Base-by-base conservation (phyloP, 2,888 invertebrate species). In the Lymantria dispar region DNA sequence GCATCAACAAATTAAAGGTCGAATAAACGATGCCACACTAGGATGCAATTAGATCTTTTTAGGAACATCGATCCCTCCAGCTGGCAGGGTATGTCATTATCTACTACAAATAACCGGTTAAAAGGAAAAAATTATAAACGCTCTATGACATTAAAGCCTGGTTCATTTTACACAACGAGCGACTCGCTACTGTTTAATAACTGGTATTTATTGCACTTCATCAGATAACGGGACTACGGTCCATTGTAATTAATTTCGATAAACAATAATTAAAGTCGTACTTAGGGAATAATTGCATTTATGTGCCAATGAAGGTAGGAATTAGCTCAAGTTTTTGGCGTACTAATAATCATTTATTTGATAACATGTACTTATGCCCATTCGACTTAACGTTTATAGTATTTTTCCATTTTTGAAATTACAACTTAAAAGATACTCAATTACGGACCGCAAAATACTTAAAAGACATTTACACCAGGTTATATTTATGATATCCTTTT, bases 1-100 rank as follows among this genome's bases (percentile, higher is more conserved):
- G 74, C 67, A 76, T 74, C 74, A 65, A 78, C 75, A 84, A 84
- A 85, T 79, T 81, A 85, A 85, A 82, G 82, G 80, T 83, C 78
- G 78, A 71, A 70, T 77, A 72, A 74, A 70, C 71, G 72, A 77
- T 70, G 74, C 72, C 57, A 77, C 79, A 78, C 64, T 69, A 72
- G 62, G 65, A 62, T 57, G 70, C 76, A 81, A 81, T 82, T 83
- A 81, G 78, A 82, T 75, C 73, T 68, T 78, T 79, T 80, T 76
- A 64, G 76, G 69, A 64, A 57, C 50, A 48, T 41, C 59, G 56
- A 60, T 63, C 50, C 50, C 44, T 33, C 51, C 55, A 54, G 63
- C 64, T 65, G 59, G 61, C 64, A 61, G 60, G 64, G 62, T 64
- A 67, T 75, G 74, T 75, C 70, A 76, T 80, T 78, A 75, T 59